Conservation (phyloP, 92 coral and sea anemone genomes). For the Siderastrea radians region DNA sequence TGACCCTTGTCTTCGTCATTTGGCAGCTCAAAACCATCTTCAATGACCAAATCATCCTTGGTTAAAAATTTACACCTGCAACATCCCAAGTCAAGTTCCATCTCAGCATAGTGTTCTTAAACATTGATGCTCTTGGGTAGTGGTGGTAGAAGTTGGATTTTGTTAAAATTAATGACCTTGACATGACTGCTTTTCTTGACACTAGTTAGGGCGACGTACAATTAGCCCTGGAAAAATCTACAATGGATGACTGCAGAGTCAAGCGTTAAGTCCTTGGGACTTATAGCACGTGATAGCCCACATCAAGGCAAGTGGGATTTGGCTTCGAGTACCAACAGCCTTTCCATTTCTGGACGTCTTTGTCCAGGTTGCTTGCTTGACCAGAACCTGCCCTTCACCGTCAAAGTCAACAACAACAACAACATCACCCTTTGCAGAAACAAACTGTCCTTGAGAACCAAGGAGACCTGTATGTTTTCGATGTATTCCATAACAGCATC, state of each 20-base stretch:
- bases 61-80: slow-evolving; percentile 21
- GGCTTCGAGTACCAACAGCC: slow-evolving; percentile 17
- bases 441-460: slow-evolving; percentile 21
- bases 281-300: slow-evolving; percentile 61
- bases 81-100: slow-evolving; percentile 8
- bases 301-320: slow-evolving; percentile 45
- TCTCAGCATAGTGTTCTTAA: too few relatives aligned
- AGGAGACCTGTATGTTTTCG: too few relatives aligned
- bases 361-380: slow-evolving; percentile 17
- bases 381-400: slow-evolving; percentile 1
- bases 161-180: too few relatives aligned
- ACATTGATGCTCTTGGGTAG: too few relatives aligned
- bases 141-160: too few relatives aligned
- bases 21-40: background rate
- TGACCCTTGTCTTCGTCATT: slow-evolving; percentile 20
- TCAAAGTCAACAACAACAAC: background rate
- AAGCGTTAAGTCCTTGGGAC: slow-evolving; percentile 20
- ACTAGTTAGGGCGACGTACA: background rate
- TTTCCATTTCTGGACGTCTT: slow-evolving; percentile 23
- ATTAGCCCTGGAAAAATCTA: slow-evolving; percentile 4
- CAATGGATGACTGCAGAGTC: slow-evolving; percentile 39
- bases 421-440: background rate
- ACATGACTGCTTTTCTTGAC: background rate
- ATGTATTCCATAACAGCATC: slow-evolving; percentile 27
- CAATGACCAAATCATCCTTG: background rate